phyloP scores from a whole-genome alignment of 2,888 invertebrate species.

The Brenthis hecate region DNA sequence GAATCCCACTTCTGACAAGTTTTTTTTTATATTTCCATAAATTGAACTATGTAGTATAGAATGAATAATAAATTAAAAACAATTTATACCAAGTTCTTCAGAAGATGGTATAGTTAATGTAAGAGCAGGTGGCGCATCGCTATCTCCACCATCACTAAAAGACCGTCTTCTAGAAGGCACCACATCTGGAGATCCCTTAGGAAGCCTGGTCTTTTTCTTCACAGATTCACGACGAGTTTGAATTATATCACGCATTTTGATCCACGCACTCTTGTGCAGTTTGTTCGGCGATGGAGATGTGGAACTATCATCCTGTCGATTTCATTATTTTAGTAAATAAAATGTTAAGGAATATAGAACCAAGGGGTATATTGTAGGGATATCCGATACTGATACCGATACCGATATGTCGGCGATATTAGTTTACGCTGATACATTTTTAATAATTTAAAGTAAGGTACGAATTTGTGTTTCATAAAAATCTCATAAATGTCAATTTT shows the following conservation, averaged over 20 bases:
- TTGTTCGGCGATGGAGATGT: slow-evolving; percentile 79
- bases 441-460: no score
- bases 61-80: background rate
- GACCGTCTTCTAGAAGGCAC: slow-evolving; percentile 67
- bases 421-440: no score
- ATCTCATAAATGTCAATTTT: no score
- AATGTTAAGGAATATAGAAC: no score
- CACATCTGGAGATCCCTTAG: slow-evolving; percentile 70
- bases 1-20: no score
- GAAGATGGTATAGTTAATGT: slow-evolving; percentile 84
- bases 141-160: slow-evolving; percentile 74
- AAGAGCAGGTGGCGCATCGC: slow-evolving; percentile 76
- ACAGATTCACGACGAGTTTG: slow-evolving; percentile 86
- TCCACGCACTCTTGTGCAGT: slow-evolving; percentile 87
- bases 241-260: slow-evolving; percentile 89
- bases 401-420: no score
- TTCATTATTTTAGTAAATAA: background rate
- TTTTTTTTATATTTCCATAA: no score
- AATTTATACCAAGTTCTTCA: slow-evolving; percentile 75
- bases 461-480: no score
- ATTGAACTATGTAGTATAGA: no score
- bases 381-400: no score
- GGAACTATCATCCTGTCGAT: slow-evolving; percentile 73
- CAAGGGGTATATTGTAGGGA: no score
- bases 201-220: slow-evolving; percentile 79